Evolutionary conservation across 2,888 invertebrate genomes (phyloP), one percentile per base, ranked within the genome.

Genomic region (Melinaea menophilus): DNA sequence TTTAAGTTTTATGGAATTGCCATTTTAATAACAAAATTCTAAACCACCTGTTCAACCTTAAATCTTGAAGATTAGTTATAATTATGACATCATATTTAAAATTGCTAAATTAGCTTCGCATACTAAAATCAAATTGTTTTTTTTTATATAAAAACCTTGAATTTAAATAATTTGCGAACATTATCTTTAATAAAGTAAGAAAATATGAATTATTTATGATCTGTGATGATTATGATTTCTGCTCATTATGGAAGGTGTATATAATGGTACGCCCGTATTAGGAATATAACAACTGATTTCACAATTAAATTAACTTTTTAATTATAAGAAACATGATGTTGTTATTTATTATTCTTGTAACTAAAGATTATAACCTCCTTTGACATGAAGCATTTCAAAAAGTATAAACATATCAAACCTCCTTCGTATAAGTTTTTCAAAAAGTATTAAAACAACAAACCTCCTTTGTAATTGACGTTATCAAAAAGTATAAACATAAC

Each of bases 61-160:
- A 62, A 56, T 58, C 58, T 56, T 58, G 46, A 61, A 65, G 58
- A 63, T 65, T 63, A 67, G 55, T 62, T 58, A 58, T 57, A 51
- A 61, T 62, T 55, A 62, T 62, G 62, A 62, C 62, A 62, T 58
- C 62, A 11, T 22, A 31, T 55, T 55, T 37, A 62, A 62, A 55
- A 47, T 63, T 55, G 48, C 45, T 55, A 61, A 65, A 65, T 67
- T 67, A 65, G 62, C 59, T 46, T 61, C 67, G 67, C 64, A 48
- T 55, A 61, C 56, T 65, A 64, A 64, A 62, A 54, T 41, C 51
- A 55, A 61, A 58, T 65, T 56, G 56, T 62, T 58, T 58, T 58
- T 35, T 46, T 47, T 13, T n/a, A 48, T 13, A 46, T 35, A 54
- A 58, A 62, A 58, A 58, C 58, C 58, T 62, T 58, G 37, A 62